These are phyloP conservation scores for Scaptomyza pallida DNA, from an alignment of 1,140 invertebrate genomes.

Conservation along the genomic window DNA sequence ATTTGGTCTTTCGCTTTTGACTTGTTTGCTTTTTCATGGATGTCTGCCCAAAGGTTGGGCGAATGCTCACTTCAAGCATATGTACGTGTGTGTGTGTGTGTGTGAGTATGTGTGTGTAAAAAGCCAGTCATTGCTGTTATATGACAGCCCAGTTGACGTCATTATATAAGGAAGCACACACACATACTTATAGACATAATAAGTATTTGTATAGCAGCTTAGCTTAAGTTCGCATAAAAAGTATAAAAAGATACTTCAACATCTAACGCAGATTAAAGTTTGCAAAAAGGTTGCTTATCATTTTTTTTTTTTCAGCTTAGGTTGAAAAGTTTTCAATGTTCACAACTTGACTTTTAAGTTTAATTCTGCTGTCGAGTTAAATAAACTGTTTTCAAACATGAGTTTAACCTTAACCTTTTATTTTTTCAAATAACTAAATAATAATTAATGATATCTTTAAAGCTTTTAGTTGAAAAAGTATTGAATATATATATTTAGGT, in stretches of 20 bases:
- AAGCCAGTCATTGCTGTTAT: conserved; percentile 53
- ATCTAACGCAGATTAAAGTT: conserved; percentile 6
- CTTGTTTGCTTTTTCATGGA: conserved; percentile 53
- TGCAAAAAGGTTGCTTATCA: background rate
- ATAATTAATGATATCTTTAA: too few species aligned
- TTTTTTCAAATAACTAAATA: too few species aligned
- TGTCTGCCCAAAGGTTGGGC: conserved; percentile 24
- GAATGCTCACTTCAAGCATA: conserved; percentile 32
- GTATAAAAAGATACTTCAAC: background rate
- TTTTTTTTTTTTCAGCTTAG: background rate
- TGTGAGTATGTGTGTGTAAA: conserved; percentile 4
- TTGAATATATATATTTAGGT: background rate
- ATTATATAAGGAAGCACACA: conserved; percentile 53
- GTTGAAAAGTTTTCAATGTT: background rate
- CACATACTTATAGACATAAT: conserved; percentile 14
- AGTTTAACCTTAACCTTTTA: too few species aligned
- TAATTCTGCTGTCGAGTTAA: background rate
- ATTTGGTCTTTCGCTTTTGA: conserved; percentile 52
- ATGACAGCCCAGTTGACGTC: conserved; percentile 53
- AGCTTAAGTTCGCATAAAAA: background rate
- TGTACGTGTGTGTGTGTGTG: conserved; percentile 3
- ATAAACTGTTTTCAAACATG: too few species aligned
- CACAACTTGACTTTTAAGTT: background rate
- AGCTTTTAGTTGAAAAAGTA: conserved; percentile 32
- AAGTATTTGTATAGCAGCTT: conserved; percentile 31